Evolutionary conservation across 2,113 vertebrate genomes (phyloP).

Genomic region (Ctenomys sociabilis): DNA sequence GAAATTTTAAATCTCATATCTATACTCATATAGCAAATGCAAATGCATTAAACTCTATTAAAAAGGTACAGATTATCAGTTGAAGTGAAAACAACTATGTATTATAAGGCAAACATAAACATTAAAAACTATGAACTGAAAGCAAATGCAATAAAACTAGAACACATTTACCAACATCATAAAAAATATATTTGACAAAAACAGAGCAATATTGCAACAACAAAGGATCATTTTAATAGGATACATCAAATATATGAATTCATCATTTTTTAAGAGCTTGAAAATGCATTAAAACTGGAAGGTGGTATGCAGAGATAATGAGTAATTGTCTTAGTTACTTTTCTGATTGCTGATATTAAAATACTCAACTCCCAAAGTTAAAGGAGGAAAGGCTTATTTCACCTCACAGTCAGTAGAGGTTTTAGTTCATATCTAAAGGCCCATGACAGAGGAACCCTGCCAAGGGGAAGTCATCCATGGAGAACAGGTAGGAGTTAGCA

Average conservation of each 20-base stretch:
- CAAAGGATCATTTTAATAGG: neutral
- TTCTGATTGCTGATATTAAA: neutral
- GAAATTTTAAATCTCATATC: neutral
- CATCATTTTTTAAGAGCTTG: neutral
- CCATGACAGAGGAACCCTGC: neutral
- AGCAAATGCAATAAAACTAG: neutral
- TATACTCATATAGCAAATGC: neutral
- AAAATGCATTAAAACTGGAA: neutral
- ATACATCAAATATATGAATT: neutral
- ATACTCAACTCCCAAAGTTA: neutral
- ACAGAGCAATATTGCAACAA: neutral
- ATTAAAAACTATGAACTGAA: neutral
- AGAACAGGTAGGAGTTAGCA: neutral
- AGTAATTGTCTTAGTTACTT: neutral
- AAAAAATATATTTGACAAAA: neutral
- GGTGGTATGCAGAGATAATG: neutral
- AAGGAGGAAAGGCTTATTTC: neutral
- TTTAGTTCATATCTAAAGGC: neutral
- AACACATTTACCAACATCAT: neutral
- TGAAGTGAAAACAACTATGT: neutral
- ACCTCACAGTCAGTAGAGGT: neutral
- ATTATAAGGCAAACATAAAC: neutral
- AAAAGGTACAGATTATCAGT: neutral
- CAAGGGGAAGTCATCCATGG: neutral
- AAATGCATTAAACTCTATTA: neutral